Evolutionary conservation across 2,797 vertebrate species (phyloP), one percentile per base, ranked within the genome.

Genomic region (Malacoraja senta): DNA sequence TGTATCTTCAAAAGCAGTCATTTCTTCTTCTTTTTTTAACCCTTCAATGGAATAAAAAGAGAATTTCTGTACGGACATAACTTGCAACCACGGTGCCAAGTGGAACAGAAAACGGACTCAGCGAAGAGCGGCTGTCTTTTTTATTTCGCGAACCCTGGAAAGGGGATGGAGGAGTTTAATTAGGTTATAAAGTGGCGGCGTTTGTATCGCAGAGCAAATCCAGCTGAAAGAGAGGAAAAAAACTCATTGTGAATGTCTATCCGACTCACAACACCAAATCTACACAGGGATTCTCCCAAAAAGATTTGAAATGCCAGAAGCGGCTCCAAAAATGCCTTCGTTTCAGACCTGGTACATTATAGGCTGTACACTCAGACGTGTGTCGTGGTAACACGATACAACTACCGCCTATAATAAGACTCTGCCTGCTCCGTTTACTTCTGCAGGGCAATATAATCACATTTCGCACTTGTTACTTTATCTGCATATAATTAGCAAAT

Each of bases 341-440:
- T 94, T 93, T 90, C 93, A 93, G 94, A 77, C 81, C 91, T 93
- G 93, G 93, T 91, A 90, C 93, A 94, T 94, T 94, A 94, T 91
- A 94, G 93, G 93, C 93, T 3, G 90, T 72, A 53, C 72, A 71
- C 68, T 91, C 1, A n/a, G 93, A 93, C 94, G 94, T 94, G 95
- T 96, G 95, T 96, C 95, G 95, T 97, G 96, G 96, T 95, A 96
- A 97, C 96, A 65, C 93, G 94, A 95, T 94, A 35, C 94, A 95
- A 95, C 94, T 93, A 94, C 93, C 93, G 93, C 90, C 78, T 94
- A 61, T 93, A 92, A 44, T 26, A 93, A 90, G 93, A 93, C 86
- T 93, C 95, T 94, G 95, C 96, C 96, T 96, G 96, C 95, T 95
- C 94, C 94, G 79, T 93, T 95, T 94, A 94, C 93, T 94, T 94